Base-by-base conservation (phyloP, 2,113 vertebrate species). In the Nannospalax galili region DNA sequence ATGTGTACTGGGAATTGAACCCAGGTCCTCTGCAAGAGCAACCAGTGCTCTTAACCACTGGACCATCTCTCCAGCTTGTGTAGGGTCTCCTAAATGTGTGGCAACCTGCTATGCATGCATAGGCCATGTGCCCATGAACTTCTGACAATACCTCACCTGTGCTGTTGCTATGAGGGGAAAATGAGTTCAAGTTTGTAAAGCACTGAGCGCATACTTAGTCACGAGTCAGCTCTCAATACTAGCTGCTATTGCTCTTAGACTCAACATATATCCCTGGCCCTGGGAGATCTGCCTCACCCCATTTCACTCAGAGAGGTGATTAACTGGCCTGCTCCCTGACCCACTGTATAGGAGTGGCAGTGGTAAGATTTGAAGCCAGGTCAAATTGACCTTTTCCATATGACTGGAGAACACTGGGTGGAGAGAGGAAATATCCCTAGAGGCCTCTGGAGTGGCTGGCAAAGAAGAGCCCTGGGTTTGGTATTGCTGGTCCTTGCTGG, bases 371-470 rank as follows among this genome's bases (percentile, higher is more conserved):
- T 30, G 88, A 45, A 69, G 48, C 42, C 65, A 24, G 90, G 70
- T 40, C 30, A 19, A 24, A 24, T 40, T 8, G 26, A 74, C 12
- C 24, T n/a, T 45, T 37, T 16, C 20, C 7, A 45, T 20, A 6
- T 4, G 0, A 2, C 3, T 69, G 15, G 73, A 48, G 79, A 14
- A 5, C 0, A 2, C 28, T 9, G 20, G n/a, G 37, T 8, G 72
- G 37, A 80, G 89, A 73, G 22, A 37, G 40, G 64, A 37, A 30
- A 48, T 24, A 37, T n/a, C 20, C 16, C 28, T 35, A 17, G 81
- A 78, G 45, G 74, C 35, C 40, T 22, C 5, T 1, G 1, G 72
- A 9, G 5, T 12, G 65, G 60, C 86, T 20, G 24, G 20, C 15
- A 32, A 64, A 40, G 26, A 30, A 1, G 42, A n/a, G 62, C 5